Base-by-base conservation (phyloP, 1,140 invertebrate genomes). In the Drosophila ohnishii region DNA sequence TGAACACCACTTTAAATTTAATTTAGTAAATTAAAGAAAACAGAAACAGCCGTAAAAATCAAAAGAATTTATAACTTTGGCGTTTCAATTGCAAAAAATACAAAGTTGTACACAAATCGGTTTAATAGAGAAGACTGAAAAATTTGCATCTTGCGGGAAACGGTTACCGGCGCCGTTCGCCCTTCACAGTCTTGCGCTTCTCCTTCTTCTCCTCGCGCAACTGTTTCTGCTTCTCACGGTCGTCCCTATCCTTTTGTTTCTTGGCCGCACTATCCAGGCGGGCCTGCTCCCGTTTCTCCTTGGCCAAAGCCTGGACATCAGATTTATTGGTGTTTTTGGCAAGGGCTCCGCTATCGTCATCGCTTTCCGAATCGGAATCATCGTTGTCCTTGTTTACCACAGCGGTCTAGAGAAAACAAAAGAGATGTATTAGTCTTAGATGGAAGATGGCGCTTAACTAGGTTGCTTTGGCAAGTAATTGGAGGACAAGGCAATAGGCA, bases 221-320 rank as follows among this genome's bases (percentile, higher is more conserved):
- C 89, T 97, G 95, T 89, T 97, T 97, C 90, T 97, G 96, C 89
- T 96, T 97, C 34, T 92, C 91, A 4, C 96, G 94, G 88, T 97
- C 96, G 80, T 97, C 96, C 92, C 96, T 97, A 78, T 97, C 96
- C 85, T 96, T 97, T 81, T 97, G 96, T 82, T 97, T 97, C 76
- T 97, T 97, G 72, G 94, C 95, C 66, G 95, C 95, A 79, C 95
- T 95, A 28, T 97, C 96, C 14, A 94, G 86, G 78, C 96, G 95
- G 4, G 95, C 95, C 82, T 95, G 95, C 84, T 97, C 96, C 42
- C 96, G 92, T 67, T 95, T 95, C 77, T 96, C 96, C 80, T 94
- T 94, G 65, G 96, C 95, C 47, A 96, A 94, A 47, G 95, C 95
- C 58, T 94, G 92, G 11, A 97, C 96, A 82, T 94, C 94, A 34